These are phyloP conservation scores for Pantala flavescens DNA, from an alignment of 1,140 invertebrate species.

Conservation along the genomic window DNA sequence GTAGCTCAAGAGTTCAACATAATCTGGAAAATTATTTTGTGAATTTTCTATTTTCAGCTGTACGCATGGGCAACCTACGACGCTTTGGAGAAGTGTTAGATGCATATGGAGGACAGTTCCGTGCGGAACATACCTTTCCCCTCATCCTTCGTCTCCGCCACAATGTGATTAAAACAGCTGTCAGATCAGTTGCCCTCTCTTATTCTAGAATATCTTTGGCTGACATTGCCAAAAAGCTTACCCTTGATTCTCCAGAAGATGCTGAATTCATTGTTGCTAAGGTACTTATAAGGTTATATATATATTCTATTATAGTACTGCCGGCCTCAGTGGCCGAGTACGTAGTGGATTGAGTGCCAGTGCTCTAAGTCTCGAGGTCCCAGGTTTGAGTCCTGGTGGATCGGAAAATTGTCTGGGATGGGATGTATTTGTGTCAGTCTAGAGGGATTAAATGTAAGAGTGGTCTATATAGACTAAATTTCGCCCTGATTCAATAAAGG, in stretches of 20 bases:
- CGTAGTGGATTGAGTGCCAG: background rate
- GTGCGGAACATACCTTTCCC: constrained; percentile 86
- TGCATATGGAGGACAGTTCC: constrained; percentile 77
- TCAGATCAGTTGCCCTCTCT: constrained; percentile 90
- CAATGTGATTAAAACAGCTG: constrained; percentile 99
- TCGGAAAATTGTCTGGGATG: too few species aligned
- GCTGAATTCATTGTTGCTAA: constrained; percentile 99
- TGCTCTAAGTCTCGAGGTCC: too few species aligned
- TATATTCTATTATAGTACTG: constrained; percentile 19
- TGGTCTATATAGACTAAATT: too few species aligned
- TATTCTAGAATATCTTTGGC: constrained; percentile 93
- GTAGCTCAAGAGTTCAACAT: too few species aligned
- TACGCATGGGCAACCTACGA: constrained; percentile 86
- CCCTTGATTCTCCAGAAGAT: constrained; percentile 90
- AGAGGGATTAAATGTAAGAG: too few species aligned
- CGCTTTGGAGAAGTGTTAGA: constrained; percentile 90
- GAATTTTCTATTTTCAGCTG: constrained; percentile 49
- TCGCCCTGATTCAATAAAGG: too few species aligned
- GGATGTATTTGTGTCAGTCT: too few species aligned
- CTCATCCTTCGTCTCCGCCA: constrained; percentile 88
- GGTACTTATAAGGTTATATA: too few species aligned
- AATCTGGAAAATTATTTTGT: too few species aligned
- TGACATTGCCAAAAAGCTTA: constrained; percentile 89
- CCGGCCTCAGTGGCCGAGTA: background rate
- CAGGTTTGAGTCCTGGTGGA: too few species aligned